Evolutionary conservation across 2,888 invertebrate species (phyloP).

Genomic region (Pomacea canaliculata): DNA sequence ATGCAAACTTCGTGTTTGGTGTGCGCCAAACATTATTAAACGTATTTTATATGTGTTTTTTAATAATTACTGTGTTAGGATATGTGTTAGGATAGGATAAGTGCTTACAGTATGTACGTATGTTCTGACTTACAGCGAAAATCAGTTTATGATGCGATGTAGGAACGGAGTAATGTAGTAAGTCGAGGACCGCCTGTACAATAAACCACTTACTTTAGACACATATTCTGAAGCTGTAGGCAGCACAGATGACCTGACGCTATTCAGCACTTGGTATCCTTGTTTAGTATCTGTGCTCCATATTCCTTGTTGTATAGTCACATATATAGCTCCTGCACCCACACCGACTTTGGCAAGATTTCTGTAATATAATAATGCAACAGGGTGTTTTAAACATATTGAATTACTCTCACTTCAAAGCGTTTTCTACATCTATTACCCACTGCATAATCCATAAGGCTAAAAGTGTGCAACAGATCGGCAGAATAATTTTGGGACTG

Average conservation of each 20-base stretch:
- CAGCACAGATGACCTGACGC: slow-evolving; percentile 1
- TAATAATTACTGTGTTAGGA: background rate
- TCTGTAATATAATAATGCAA: background rate
- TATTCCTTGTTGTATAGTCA: slow-evolving; percentile 19
- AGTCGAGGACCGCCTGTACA: no score
- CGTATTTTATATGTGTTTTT: background rate
- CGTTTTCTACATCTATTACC: no score
- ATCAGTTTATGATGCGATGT: no score
- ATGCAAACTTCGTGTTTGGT: background rate
- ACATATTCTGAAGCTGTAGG: slow-evolving; percentile 21
- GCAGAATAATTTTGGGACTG: no score
- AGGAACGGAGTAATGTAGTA: no score
- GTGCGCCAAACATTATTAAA: background rate
- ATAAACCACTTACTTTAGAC: slow-evolving; percentile 7
- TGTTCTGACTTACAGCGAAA: no score
- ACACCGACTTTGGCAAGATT: slow-evolving; percentile 11
- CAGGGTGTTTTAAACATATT: no score
- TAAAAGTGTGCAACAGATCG: no score
- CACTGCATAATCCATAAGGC: no score
- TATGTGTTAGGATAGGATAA: no score
- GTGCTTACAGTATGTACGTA: no score
- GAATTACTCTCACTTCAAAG: no score
- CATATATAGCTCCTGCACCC: slow-evolving; percentile 18
- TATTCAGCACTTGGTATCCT: slow-evolving; percentile 12
- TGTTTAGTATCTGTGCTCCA: slow-evolving; percentile 16